Conservation (phyloP, 1,140 invertebrate genomes). For the Drosophila ohnishii region DNA sequence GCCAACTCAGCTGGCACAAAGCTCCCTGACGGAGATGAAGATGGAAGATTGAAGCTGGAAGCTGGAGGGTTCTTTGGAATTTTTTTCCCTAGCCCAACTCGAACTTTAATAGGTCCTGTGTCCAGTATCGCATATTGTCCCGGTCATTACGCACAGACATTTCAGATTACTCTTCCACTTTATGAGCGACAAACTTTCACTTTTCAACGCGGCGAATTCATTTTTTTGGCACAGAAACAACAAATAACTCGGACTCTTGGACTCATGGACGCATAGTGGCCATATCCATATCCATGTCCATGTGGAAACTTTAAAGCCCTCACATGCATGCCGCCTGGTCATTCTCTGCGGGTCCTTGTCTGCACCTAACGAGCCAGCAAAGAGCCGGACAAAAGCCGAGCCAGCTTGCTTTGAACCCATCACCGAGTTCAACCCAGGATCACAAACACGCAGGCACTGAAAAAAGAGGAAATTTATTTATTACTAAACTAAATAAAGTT, state of each 20-base stretch:
- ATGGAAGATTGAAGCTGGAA: constrained; percentile 33
- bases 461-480: neutral
- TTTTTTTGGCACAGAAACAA: constrained; percentile 13
- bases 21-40: constrained; percentile 36
- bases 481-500: neutral
- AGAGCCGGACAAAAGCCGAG: constrained; percentile 38
- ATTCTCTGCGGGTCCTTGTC: constrained; percentile 53
- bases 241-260: constrained; percentile 36
- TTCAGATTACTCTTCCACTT: constrained; percentile 55
- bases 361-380: constrained; percentile 60
- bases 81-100: neutral
- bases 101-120: constrained; percentile 29
- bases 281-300: constrained; percentile 34
- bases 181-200: constrained; percentile 53
- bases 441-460: constrained; percentile 7
- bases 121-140: constrained; percentile 39
- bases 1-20: constrained; percentile 35
- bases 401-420: constrained; percentile 43
- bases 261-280: constrained; percentile 31
- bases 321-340: constrained; percentile 52
- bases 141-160: constrained; percentile 53
- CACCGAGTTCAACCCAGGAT: constrained; percentile 20
- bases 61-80: constrained; percentile 13
- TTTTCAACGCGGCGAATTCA: constrained; percentile 42
- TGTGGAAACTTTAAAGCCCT: constrained; percentile 58